phyloP scores from a whole-genome alignment of 2,113 vertebrate genomes.

The Melanocharis versteri region DNA sequence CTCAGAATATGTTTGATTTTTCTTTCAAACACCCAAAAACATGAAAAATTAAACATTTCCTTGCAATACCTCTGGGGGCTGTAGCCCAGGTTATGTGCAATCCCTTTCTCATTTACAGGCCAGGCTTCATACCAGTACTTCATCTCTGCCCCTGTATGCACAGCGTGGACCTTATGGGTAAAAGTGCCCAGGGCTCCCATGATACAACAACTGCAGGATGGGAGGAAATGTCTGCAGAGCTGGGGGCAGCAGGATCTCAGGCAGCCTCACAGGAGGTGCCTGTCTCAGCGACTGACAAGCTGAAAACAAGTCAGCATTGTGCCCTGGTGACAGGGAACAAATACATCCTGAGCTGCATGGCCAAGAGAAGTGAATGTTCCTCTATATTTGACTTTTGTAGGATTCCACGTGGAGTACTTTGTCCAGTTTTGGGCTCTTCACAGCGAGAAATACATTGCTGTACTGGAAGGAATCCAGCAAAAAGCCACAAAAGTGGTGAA shows the following conservation, averaged over 20 bases:
- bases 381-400: not conserved
- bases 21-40: not conserved
- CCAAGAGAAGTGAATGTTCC: not conserved
- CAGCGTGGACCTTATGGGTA: not conserved
- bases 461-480: not conserved
- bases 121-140: not conserved
- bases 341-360: not conserved
- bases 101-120: not conserved
- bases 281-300: not conserved
- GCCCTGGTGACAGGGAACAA: not conserved
- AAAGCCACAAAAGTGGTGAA: not conserved
- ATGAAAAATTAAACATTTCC: not conserved
- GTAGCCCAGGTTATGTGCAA: not conserved
- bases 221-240: not conserved
- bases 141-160: not conserved
- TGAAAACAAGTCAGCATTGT: not conserved
- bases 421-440: not conserved
- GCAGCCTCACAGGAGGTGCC: not conserved
- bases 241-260: not conserved
- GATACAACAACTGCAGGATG: not conserved
- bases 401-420: not conserved
- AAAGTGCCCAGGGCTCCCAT: not conserved
- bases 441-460: not conserved
- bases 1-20: conserved; percentile 1
- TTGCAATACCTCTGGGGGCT: not conserved